Evolutionary conservation across 1,140 invertebrate genomes (phyloP).

Genomic region (Diorhabda elongata): DNA sequence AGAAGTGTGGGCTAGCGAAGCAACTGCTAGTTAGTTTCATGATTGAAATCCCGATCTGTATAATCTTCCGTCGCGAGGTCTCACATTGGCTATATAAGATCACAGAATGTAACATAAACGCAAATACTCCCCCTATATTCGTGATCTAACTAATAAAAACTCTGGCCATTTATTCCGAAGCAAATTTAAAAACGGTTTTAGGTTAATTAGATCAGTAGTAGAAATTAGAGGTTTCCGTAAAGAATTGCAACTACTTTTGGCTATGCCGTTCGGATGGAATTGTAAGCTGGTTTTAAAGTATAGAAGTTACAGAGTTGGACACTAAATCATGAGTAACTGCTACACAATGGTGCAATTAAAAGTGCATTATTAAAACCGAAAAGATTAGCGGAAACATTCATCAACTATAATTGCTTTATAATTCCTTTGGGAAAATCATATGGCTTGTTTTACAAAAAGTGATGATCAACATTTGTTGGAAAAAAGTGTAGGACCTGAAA

Average conservation of each 20-base stretch:
- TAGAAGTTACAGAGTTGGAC: slow-evolving; percentile 9
- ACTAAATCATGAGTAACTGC: slow-evolving; percentile 19
- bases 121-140: too few species aligned
- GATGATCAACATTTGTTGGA: background rate
- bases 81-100: too few species aligned
- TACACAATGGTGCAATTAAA: slow-evolving; percentile 15
- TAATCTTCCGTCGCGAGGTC: too few species aligned
- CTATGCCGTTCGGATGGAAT: background rate
- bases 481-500: too few species aligned
- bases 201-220: slow-evolving; percentile 1
- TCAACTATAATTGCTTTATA: slow-evolving; percentile 14
- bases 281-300: slow-evolving; percentile 4
- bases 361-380: slow-evolving; percentile 15
- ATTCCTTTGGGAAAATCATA: slow-evolving; percentile 8
- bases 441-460: slow-evolving; percentile 1
- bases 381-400: slow-evolving; percentile 15
- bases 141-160: too few species aligned
- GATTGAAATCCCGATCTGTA: too few species aligned
- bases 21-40: too few species aligned
- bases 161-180: too few species aligned
- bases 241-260: background rate
- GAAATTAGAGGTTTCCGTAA: slow-evolving; percentile 1
- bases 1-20: too few species aligned
- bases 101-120: too few species aligned
- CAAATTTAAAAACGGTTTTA: background rate